phyloP scores from a whole-genome alignment of 2,888 invertebrate genomes.

The Sarcophaga caerulescens region DNA sequence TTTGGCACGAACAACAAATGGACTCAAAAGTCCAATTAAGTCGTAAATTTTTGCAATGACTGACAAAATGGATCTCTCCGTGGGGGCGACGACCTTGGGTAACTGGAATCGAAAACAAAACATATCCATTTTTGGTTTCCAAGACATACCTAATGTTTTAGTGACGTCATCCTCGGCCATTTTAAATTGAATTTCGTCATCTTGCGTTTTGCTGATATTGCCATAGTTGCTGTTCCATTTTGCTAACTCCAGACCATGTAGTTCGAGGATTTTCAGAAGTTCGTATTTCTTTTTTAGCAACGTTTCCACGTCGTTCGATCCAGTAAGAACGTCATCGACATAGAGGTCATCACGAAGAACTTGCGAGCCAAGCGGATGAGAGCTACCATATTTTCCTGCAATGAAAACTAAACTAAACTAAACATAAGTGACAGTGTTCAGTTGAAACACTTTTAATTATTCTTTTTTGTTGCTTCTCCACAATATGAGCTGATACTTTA shows the following conservation, averaged over 20 bases:
- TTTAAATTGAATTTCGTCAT: conserved; percentile 8
- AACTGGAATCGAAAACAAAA: conserved; percentile 18
- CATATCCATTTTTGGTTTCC: not conserved
- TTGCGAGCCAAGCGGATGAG: conserved; percentile 12
- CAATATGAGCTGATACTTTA: conserved; percentile 63
- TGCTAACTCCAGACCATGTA: conserved; percentile 21
- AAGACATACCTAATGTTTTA: not conserved
- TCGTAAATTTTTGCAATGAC: conserved; percentile 54
- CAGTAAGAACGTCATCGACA: conserved; percentile 64
- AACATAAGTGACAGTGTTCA: conserved; percentile 63
- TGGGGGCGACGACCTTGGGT: conserved; percentile 19
- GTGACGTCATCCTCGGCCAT: conserved; percentile 11
- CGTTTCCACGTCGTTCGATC: not conserved
- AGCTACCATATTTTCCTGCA: conserved; percentile 33
- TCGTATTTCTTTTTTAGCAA: not conserved
- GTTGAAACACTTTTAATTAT: conserved; percentile 48
- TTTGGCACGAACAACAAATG: conserved; percentile 59
- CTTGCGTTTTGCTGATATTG: not conserved
- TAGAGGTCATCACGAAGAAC: conserved; percentile 35
- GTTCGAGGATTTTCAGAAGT: not conserved
- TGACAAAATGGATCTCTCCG: conserved; percentile 30
- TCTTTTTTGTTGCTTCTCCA: conserved; percentile 56
- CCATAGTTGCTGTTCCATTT: conserved; percentile 34
- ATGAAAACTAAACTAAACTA: conserved; percentile 46
- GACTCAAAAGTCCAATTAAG: conserved; percentile 48